Conservation (phyloP, 2,113 vertebrate species). For the Sapajus apella region DNA sequence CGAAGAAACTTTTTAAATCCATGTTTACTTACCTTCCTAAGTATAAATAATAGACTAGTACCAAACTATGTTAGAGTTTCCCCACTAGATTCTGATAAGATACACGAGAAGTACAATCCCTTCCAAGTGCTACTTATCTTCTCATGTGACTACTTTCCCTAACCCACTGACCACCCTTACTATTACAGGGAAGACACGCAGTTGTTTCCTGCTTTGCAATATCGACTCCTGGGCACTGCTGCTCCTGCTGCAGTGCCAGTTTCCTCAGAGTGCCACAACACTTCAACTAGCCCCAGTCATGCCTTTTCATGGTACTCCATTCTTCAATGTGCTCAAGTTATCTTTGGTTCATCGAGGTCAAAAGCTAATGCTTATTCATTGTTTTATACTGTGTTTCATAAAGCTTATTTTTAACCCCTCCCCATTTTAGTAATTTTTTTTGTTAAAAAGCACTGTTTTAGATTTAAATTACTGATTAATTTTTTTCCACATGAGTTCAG, state of each 20-base stretch:
- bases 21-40: not conserved
- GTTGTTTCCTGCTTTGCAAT: rapidly evolving
- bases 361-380: not conserved
- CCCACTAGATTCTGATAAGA: not conserved
- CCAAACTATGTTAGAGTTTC: not conserved
- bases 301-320: too few relatives aligned
- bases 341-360: not conserved
- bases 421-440: not conserved
- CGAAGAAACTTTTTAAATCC: not conserved
- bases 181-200: not conserved
- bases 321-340: not conserved
- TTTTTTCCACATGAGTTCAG: not conserved
- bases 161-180: too few relatives aligned
- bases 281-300: not conserved
- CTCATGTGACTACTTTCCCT: rapidly evolving
- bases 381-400: not conserved
- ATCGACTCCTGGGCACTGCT: rapidly evolving
- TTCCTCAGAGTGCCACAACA: rapidly evolving
- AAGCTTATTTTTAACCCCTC: not conserved
- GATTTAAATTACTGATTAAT: not conserved
- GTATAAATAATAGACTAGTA: too few relatives aligned
- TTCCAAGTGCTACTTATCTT: not conserved
- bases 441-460: not conserved
- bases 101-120: not conserved
- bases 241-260: rapidly evolving